These are phyloP conservation scores for Ianthella basta DNA, from an alignment of 37 sponge, comb jelly and placozoan genomes.

Conservation along the genomic window DNA sequence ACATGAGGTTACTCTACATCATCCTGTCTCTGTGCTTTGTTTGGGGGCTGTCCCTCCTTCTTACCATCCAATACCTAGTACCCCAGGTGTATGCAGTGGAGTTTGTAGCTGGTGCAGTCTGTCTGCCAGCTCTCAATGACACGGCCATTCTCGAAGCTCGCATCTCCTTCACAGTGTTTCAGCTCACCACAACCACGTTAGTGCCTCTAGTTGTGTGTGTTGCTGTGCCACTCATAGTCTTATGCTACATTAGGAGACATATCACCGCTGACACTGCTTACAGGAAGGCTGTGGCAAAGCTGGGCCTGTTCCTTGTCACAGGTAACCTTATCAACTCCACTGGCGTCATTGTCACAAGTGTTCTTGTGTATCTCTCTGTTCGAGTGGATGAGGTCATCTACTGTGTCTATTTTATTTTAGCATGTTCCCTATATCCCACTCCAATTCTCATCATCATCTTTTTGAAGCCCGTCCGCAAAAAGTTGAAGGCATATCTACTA, in stretches of 20 bases:
- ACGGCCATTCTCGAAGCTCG: neutral
- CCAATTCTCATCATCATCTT: too few relatives aligned
- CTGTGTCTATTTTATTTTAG: too few relatives aligned
- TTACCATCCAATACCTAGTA: too few relatives aligned
- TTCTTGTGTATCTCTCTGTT: too few relatives aligned
- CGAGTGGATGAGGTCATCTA: too few relatives aligned
- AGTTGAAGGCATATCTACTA: too few relatives aligned
- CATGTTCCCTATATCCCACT: too few relatives aligned
- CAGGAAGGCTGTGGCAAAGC: neutral
- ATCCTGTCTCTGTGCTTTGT: too few relatives aligned
- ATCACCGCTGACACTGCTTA: neutral
- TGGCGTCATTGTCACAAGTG: too few relatives aligned
- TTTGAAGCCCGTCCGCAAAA: too few relatives aligned
- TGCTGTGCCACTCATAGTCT: neutral
- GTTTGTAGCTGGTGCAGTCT: neutral
- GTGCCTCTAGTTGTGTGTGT: neutral
- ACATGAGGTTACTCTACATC: too few relatives aligned
- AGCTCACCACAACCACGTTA: neutral
- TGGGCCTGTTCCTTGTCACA: neutral
- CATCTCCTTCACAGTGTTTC: neutral
- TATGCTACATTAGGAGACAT: neutral
- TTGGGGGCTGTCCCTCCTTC: too few relatives aligned
- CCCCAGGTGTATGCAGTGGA: neutral
- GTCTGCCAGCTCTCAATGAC: neutral
- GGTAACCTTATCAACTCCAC: neutral